phyloP scores from a whole-genome alignment of 2,113 vertebrate species.

The Neodon shergylaensis region DNA sequence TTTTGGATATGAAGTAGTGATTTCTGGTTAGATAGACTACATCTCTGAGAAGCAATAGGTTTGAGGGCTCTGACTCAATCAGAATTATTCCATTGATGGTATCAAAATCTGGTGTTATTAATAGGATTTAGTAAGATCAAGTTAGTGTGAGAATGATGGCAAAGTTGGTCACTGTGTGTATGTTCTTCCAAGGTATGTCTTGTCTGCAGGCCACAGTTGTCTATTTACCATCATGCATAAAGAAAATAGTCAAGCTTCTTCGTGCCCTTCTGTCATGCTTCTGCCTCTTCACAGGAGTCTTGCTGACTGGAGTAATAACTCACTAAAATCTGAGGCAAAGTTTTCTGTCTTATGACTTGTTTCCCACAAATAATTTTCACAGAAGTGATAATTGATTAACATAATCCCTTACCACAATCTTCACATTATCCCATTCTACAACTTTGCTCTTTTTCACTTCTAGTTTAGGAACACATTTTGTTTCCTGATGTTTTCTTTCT shows the following conservation, averaged over 20 bases:
- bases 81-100: neutral
- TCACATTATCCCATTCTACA: neutral
- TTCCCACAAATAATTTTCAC: neutral
- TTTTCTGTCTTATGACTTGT: too few relatives aligned
- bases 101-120: too few relatives aligned
- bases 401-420: rapidly evolving
- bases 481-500: neutral
- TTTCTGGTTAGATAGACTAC: neutral
- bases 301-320: too few relatives aligned
- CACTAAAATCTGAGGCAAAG: neutral
- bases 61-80: neutral
- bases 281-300: too few relatives aligned
- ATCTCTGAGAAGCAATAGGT: neutral
- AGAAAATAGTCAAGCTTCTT: too few relatives aligned
- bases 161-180: neutral
- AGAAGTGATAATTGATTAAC: neutral
- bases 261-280: too few relatives aligned
- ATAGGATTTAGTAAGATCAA: too few relatives aligned
- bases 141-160: too few relatives aligned
- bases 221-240: rapidly evolving
- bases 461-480: neutral
- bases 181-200: neutral
- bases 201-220: neutral
- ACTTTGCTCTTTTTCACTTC: neutral
- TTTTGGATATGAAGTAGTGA: too few relatives aligned